Evolutionary conservation across 1,140 invertebrate genomes (phyloP).

Genomic region (Lethocerus indicus): DNA sequence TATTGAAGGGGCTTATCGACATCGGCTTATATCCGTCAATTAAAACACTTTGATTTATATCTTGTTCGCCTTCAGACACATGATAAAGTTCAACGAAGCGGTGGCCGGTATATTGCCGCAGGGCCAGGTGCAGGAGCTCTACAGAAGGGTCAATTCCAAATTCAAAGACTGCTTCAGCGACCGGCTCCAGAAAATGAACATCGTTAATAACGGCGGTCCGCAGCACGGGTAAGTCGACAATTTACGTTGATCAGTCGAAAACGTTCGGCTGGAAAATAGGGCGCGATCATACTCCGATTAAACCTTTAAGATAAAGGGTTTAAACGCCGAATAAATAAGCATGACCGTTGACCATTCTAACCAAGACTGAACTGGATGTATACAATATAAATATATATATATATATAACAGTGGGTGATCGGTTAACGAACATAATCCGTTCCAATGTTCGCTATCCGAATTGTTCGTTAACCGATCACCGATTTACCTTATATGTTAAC

Average conservation of each 20-base stretch:
- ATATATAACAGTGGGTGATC: not conserved
- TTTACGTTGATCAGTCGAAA: too few species aligned
- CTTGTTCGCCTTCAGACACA: constrained; percentile 43
- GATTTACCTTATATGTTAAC: too few species aligned
- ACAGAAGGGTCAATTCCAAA: constrained; percentile 64
- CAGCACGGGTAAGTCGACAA: constrained; percentile 59
- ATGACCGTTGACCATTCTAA: not conserved
- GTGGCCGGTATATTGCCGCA: constrained; percentile 60
- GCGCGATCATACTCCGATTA: not conserved
- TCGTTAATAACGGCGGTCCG: constrained; percentile 86
- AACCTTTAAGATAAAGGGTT: not conserved
- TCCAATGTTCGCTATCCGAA: too few species aligned
- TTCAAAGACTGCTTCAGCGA: constrained; percentile 76
- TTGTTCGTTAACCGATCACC: too few species aligned
- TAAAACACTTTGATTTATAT: too few species aligned
- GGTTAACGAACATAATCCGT: too few species aligned
- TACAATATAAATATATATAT: not conserved
- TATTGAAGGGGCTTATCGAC: too few species aligned
- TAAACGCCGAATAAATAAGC: not conserved
- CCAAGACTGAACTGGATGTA: not conserved
- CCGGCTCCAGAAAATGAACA: constrained; percentile 69
- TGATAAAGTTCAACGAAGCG: constrained; percentile 85
- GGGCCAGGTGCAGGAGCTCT: constrained; percentile 55
- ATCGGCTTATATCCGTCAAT: too few species aligned
- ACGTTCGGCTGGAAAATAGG: too few species aligned